These are phyloP conservation scores for Geotrypetes seraphini DNA, from an alignment of 2,797 vertebrate species.

Conservation along the genomic window DNA sequence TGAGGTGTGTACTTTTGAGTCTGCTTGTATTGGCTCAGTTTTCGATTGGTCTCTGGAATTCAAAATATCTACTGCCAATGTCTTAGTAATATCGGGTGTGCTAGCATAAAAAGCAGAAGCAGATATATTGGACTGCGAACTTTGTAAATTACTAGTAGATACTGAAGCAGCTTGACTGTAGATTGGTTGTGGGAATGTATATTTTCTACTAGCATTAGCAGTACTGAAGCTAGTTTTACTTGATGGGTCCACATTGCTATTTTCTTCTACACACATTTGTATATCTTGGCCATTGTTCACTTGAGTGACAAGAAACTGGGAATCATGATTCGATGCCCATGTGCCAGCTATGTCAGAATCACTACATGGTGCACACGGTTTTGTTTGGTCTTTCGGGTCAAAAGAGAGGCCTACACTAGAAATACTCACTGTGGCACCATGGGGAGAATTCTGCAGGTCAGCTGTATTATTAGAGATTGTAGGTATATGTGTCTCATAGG, in stretches of 20 bases:
- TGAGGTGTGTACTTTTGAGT: not conserved
- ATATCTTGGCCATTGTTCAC: slow-evolving; percentile 19
- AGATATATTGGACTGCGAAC: slow-evolving; percentile 12
- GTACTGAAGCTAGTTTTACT: slow-evolving; percentile 3
- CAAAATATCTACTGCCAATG: too few species aligned
- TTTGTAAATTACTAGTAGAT: not conserved
- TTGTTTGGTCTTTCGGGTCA: slow-evolving; percentile 10
- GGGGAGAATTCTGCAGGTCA: slow-evolving; percentile 11
- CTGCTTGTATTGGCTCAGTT: slow-evolving; percentile 19
- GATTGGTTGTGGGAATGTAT: slow-evolving; percentile 5
- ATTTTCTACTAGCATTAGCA: not conserved
- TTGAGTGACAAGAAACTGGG: not conserved
- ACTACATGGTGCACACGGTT: slow-evolving; percentile 13
- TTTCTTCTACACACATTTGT: slow-evolving; percentile 5
- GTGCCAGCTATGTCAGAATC: not conserved
- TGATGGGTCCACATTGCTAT: slow-evolving; percentile 5
- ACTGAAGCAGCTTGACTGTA: slow-evolving; percentile 16
- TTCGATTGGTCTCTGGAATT: slow-evolving; percentile 15
- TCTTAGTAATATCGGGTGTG: slow-evolving; percentile 9
- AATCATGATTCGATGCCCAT: not conserved
- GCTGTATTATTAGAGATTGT: slow-evolving; percentile 9
- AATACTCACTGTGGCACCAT: slow-evolving; percentile 5
- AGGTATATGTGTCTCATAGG: not conserved
- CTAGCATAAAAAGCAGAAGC: slow-evolving; percentile 1
- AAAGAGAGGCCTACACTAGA: slow-evolving; percentile 15